Base-by-base conservation (phyloP, 2,888 invertebrate genomes). In the Strigamia crassipes region DNA sequence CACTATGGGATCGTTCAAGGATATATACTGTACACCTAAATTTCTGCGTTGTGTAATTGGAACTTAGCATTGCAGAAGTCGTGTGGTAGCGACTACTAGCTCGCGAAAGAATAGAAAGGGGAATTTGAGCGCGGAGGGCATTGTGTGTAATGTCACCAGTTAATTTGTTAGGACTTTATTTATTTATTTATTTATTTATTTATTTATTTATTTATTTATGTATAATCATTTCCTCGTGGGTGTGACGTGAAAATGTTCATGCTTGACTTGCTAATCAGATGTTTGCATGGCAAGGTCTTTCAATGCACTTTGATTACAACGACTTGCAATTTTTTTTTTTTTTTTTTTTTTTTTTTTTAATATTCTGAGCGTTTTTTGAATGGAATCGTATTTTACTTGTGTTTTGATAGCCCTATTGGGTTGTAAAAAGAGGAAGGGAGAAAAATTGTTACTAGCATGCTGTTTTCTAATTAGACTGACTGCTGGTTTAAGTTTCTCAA, bases 401-500 rank as follows among this genome's bases (percentile, higher is more conserved):
- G 38, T 38, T 38, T 38, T 38, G 38, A 38, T 38, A 38, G 38
- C 38, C 38, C 38, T 56, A 18, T 18, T 18, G 3, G 56, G 56
- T 56, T 56, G 56, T 56, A 56, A 56, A 56, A 56, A 46, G 46
- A 18, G 56, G 56, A 56, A 56, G 18, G 56, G 18, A 9, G 18
- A 56, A 38, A 9, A 38, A n/a, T 18, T 4, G 56, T 56, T 8
- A 56, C 56, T 9, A 18, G 0, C 56, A 56, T 18, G 56, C 56
- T 56, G 56, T n/a, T 56, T 56, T 56, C 18, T 56, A 18, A 56
- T 56, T 56, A 56, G 56, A 18, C 56, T 56, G 56, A 18, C 56
- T 56, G 56, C 56, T 56, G 56, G 56, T 56, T 31, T 27, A n/a
- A 31, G 27, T 73, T 73, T 73, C 73, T 73, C 15, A 31, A 31